Base-by-base conservation (phyloP, 2,113 vertebrate species). In the Cisticola juncidis region DNA sequence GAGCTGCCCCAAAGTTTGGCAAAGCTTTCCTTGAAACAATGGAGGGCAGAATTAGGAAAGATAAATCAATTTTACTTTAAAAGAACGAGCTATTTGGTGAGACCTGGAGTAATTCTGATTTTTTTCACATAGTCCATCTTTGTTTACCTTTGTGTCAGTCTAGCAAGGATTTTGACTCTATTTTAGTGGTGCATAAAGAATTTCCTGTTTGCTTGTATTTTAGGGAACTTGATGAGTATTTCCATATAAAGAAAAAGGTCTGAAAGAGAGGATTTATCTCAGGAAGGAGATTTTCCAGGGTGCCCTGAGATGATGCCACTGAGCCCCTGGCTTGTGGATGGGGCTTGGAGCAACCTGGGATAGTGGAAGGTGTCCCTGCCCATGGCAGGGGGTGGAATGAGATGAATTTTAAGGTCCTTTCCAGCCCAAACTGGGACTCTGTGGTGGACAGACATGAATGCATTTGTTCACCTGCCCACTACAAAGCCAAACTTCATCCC, bases 281-380 rank as follows among this genome's bases (percentile, higher is more conserved):
- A 60, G 56, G 26, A n/a, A 86, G 48, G 31, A 51, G n/a, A 16
- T 82, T 82, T 85, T 85, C 81, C 54, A 60, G 53, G 29, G 29
- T 72, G 33, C 7, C 20, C 33, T 44, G 50, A 79, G 61, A 33
- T 21, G 73, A 33, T 69, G 25, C n/a, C 51, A n/a, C 29, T 26
- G 68, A 78, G 38, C 4, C 0, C 0, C 4, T 7, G 9, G n/a
- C 29, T 71, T 17, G 16, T 1, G 1, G 12, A 53, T 5, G 25
- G 47, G 24, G 29, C 24, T 58, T 38, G 47, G 45, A 60, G 24
- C 45, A 45, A 18, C 53, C 28, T 18, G n/a, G 23, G 9, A 5
- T 5, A 14, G 9, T 12, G 20, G 13, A 47, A 60, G n/a, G 13
- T 21, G 8, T 24, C 51, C 36, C 51, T 45, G 26, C 10, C 15